phyloP scores from a whole-genome alignment of 2,113 vertebrate species.

The Burhinus oedicnemus region DNA sequence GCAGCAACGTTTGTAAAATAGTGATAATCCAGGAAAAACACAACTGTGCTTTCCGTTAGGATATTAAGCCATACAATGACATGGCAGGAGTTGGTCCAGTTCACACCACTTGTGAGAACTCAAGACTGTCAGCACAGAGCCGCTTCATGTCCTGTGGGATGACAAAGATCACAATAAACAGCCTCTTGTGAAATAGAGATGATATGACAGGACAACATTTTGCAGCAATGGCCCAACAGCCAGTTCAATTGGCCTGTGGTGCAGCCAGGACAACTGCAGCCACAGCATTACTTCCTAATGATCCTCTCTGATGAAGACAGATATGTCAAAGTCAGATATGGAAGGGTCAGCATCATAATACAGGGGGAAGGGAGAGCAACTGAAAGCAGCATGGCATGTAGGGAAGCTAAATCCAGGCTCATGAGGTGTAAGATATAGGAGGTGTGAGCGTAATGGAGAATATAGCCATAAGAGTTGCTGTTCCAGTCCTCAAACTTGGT shows the following conservation, averaged over 20 bases:
- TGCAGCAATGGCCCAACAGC: background rate
- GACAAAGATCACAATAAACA: background rate
- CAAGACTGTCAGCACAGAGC: background rate
- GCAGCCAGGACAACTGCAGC: background rate
- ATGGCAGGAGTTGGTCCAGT: background rate
- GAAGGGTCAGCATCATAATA: background rate
- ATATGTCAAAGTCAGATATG: background rate
- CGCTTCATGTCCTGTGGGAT: background rate
- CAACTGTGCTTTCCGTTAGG: background rate
- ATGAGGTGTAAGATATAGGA: background rate
- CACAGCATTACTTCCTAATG: background rate
- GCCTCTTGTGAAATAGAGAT: background rate
- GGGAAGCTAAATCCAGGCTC: background rate
- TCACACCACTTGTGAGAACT: background rate
- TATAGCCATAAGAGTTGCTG: background rate
- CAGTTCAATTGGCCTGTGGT: background rate
- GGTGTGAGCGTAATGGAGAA: background rate
- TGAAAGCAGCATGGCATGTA: rapidly evolving
- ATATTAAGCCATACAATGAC: background rate
- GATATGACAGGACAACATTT: background rate
- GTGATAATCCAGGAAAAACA: background rate
- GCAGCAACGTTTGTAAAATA: background rate
- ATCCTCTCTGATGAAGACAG: background rate
- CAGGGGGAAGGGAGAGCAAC: background rate
- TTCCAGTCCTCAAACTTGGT: background rate